Base-by-base conservation (phyloP, 1,140 invertebrate genomes). In the Solenopsis fugax region DNA sequence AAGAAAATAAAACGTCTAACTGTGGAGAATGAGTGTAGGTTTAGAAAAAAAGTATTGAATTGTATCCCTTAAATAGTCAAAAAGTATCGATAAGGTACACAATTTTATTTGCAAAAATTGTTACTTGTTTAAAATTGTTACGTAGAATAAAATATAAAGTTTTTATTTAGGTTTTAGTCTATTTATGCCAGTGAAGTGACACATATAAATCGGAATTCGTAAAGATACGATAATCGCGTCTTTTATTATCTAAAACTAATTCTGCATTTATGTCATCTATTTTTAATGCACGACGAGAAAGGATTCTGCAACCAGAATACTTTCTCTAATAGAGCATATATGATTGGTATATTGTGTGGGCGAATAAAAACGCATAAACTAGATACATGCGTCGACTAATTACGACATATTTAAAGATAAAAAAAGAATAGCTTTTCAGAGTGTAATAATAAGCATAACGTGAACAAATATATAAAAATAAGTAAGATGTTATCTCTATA, bases 211-310 rank as follows among this genome's bases (percentile, higher is more conserved):
- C 3, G n/a, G 16, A 72, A 72, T 34, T 82, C 9, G 45, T 37
- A 13, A 18, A 58, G 24, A 60, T 34, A 73, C 7, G 21, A 56
- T 34, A 29, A 58, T 29, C 16, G 3, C 4, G 9, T 12, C 4
- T 72, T 52, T 72, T 65, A 37, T 45, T 69, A 67, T 54, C 21
- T 58, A 34, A 82, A 82, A 82, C 4, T 60, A 50, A 48, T 50
- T 62, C 41, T 50, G 10, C 24, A 18, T 7, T 48, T 29, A 21
- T 48, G 0, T 73, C 18, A 16, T 73, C 18, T 84, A 73, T 75
- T 84, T 58, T 73, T 84, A 58, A 73, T 60, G 18, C 13, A 62
- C 16, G 18, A 73, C 67, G 12, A 60, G 4, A 75, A 73, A 10
- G 2, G 6, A 60, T 82, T 62, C 24, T 73, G 41, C 16, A 67